A percentile compares a stretch with the other conserved stretches of the same genome.
Evolutionary conservation across 1,140 invertebrate genomes (phyloP).

Genomic region (Pomacea maculata): DNA sequence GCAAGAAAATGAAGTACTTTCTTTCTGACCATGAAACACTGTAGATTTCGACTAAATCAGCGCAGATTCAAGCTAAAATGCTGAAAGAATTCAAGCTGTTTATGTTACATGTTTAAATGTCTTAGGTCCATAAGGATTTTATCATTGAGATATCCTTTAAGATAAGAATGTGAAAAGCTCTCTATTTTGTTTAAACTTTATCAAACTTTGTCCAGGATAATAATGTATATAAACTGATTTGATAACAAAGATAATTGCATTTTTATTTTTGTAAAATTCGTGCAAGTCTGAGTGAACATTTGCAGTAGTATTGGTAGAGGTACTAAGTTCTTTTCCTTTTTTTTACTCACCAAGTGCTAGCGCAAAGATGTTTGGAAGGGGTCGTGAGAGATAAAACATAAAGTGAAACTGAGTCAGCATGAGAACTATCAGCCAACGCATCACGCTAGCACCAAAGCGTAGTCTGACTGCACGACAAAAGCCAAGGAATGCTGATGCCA

Average conservation of each 20-base stretch:
- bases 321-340: not conserved
- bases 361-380: conserved; percentile 96
- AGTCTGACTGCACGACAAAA: conserved; percentile 71
- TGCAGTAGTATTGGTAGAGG: not conserved
- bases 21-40: too few relatives aligned
- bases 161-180: too few relatives aligned
- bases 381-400: conserved; percentile 93
- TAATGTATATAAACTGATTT: not conserved
- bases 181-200: not conserved
- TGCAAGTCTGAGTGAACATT: not conserved
- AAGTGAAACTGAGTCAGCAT: conserved; percentile 96
- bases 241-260: not conserved
- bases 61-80: too few relatives aligned
- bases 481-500: conserved; percentile 78
- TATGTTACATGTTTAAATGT: too few relatives aligned
- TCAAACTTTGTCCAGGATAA: not conserved
- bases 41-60: not conserved
- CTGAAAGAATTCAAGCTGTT: too few relatives aligned
- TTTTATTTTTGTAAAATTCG: not conserved
- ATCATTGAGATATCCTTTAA: too few relatives aligned
- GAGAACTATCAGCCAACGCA: conserved; percentile 84
- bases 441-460: conserved; percentile 80
- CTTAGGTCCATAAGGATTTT: too few relatives aligned
- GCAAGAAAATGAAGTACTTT: too few relatives aligned
- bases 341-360: conserved; percentile 82